These are phyloP conservation scores for Drosophila orena DNA, from an alignment of 1,140 invertebrate species.

Conservation along the genomic window DNA sequence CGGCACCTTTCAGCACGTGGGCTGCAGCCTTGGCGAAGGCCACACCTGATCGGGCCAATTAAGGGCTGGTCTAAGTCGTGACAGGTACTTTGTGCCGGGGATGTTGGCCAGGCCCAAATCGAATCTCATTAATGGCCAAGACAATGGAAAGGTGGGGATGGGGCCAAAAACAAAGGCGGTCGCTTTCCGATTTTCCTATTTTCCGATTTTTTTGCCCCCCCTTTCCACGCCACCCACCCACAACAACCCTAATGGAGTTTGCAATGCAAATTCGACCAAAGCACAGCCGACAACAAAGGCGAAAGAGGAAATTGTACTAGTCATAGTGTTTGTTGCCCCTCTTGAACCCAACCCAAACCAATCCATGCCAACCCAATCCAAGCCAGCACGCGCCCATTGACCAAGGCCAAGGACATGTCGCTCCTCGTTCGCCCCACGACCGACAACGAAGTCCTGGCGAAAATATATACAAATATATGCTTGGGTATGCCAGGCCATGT, in stretches of 20 bases:
- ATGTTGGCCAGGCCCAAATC: slow-evolving; percentile 47
- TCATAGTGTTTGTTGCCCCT: slow-evolving; percentile 33
- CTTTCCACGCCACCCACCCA: slow-evolving; percentile 5
- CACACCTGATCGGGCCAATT: slow-evolving; percentile 46
- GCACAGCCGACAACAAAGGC: slow-evolving; percentile 52
- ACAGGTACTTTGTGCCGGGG: slow-evolving; percentile 16
- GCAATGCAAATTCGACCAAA: slow-evolving; percentile 68
- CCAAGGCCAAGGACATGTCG: slow-evolving; percentile 74
- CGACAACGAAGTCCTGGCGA: slow-evolving; percentile 37
- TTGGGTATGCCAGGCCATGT: slow-evolving; percentile 3
- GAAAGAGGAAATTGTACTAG: slow-evolving; percentile 62
- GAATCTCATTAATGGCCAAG: slow-evolving; percentile 48
- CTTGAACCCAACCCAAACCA: slow-evolving; percentile 14
- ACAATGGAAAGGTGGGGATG: slow-evolving; percentile 8
- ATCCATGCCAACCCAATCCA: slow-evolving; percentile 4
- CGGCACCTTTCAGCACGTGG: slow-evolving; percentile 47
- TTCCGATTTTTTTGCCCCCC: slow-evolving; percentile 3
- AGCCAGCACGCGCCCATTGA: slow-evolving; percentile 38
- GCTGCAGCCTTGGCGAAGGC: slow-evolving; percentile 42
- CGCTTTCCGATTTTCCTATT: slow-evolving; percentile 1
- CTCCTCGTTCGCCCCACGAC: slow-evolving; percentile 12
- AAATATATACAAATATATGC: slow-evolving; percentile 52
- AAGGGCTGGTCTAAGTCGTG: slow-evolving; percentile 1
- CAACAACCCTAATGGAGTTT: slow-evolving; percentile 58
- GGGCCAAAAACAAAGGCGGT: slow-evolving; percentile 22